Base-by-base conservation (phyloP, 2,797 vertebrate genomes). In the Pangasius krempfi region DNA sequence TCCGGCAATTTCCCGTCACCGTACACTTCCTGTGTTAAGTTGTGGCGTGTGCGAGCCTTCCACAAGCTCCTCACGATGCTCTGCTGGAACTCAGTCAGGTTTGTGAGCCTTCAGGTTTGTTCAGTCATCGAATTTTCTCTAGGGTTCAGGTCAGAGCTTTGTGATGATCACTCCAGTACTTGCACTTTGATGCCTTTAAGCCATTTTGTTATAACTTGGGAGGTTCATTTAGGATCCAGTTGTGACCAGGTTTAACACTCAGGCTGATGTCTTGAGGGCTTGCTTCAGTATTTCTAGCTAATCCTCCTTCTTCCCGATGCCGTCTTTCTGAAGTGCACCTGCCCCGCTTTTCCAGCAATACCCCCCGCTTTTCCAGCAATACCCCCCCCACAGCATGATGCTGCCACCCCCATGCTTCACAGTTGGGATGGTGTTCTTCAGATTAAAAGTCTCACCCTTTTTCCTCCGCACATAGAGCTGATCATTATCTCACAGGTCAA, bases 361-460 rank as follows among this genome's bases (percentile, higher is more conserved):
- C n/a, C n/a, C n/a, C n/a, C n/a, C n/a, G n/a, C n/a, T n/a, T n/a
- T n/a, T n/a, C n/a, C n/a, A n/a, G n/a, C n/a, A n/a, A n/a, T n/a
- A n/a, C n/a, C 68, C 9, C 18, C 33, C 10, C 4, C 27, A 78
- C 75, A 52, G 2, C 27, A 25, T 30, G 25, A 78, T n/a, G 27
- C 75, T 78, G 13, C 75, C 47, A 78, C 25, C 47, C 52, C 12
- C 27, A n/a, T 50, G 75, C 75, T 78, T 78, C 75, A 78, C 47
- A 73, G 9, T 18, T 25, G 40, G 4, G 30, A 70, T 37, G 68
- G 2, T 75, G 72, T 75, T 73, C 40, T 25, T 73, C 20, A 4
- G 47, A 47, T 47, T 13, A 4, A 25, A 47, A 47, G 4, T 22
- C 1, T 75, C 72, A 50, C 10, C 22, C 1, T 47, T 44, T 73